Evolutionary conservation across 2,113 vertebrate genomes (phyloP).

Genomic region (Dicrurus megarhynchus): DNA sequence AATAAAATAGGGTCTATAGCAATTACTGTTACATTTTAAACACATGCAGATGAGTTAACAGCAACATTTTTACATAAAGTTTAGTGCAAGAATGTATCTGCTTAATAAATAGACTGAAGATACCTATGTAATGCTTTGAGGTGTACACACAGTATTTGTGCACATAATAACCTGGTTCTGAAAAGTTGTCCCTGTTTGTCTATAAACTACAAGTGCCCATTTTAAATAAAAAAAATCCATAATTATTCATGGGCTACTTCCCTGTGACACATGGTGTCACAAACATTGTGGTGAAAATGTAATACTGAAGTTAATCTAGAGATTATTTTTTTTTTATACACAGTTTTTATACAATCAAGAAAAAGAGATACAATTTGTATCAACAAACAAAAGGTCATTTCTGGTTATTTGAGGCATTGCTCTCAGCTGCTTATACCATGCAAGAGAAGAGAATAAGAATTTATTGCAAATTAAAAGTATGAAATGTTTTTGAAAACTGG

Average conservation of each 20-base stretch:
- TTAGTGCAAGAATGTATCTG: constrained; percentile 63
- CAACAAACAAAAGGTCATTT: constrained; percentile 99
- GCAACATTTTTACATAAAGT: constrained; percentile 60
- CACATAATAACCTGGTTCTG: constrained; percentile 76
- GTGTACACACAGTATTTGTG: constrained; percentile 76
- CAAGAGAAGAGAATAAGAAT: constrained; percentile 64
- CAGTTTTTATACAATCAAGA: constrained; percentile 97
- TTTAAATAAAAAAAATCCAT: constrained; percentile 75
- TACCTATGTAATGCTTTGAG: constrained; percentile 75
- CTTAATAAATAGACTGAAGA: constrained; percentile 76
- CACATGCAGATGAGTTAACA: constrained; percentile 68
- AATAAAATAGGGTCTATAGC: constrained; percentile 50
- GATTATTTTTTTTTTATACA: constrained; percentile 75
- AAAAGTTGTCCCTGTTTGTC: constrained; percentile 78
- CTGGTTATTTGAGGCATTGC: constrained; percentile 93
- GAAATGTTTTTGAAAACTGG: neutral
- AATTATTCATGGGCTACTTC: constrained; percentile 88
- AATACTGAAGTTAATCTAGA: constrained; percentile 89
- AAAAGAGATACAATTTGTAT: constrained; percentile 99
- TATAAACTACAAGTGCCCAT: constrained; percentile 84
- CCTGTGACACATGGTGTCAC: constrained; percentile 98
- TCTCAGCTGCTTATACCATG: constrained; percentile 85
- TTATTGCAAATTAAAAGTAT: constrained; percentile 59
- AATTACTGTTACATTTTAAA: constrained; percentile 55
- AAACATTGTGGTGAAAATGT: constrained; percentile 87